These are phyloP conservation scores for Leptura quadrifasciata DNA, from an alignment of 2,888 invertebrate genomes.

Conservation along the genomic window DNA sequence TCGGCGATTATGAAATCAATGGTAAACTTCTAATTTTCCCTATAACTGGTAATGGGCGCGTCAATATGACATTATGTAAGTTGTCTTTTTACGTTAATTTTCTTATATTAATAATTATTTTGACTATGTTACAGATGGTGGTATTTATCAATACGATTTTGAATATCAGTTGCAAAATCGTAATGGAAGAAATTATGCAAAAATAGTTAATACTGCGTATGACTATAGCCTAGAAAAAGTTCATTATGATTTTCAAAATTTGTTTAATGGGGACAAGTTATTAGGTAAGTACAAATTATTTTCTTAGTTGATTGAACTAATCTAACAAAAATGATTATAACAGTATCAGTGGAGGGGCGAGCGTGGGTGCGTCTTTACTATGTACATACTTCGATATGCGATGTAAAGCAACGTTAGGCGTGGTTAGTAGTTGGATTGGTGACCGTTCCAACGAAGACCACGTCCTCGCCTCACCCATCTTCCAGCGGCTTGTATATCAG, in stretches of 20 bases:
- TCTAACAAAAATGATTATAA: too few species aligned
- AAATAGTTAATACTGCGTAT: slow-evolving; percentile 41
- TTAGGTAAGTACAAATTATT: slow-evolving; percentile 50
- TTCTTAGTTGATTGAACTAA: too few species aligned
- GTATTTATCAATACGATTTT: slow-evolving; percentile 44
- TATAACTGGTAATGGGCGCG: slow-evolving; percentile 64
- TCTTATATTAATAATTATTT: not conserved
- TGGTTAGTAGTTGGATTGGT: too few species aligned
- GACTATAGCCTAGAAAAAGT: slow-evolving; percentile 50
- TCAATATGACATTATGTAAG: slow-evolving; percentile 62
- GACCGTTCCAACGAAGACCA: too few species aligned
- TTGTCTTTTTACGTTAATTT: slow-evolving; percentile 21
- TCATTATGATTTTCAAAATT: slow-evolving; percentile 53
- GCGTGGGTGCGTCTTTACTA: too few species aligned
- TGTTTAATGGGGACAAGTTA: slow-evolving; percentile 59
- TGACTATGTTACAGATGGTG: slow-evolving; percentile 38
- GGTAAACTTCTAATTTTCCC: slow-evolving; percentile 67
- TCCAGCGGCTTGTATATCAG: too few species aligned
- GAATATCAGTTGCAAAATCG: slow-evolving; percentile 37
- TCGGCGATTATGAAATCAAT: slow-evolving; percentile 62
- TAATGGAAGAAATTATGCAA: slow-evolving; percentile 39
- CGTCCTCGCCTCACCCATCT: too few species aligned
- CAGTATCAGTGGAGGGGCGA: too few species aligned
- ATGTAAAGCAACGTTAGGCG: too few species aligned
- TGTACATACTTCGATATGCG: too few species aligned